phyloP scores from a whole-genome alignment of 2,797 vertebrate genomes.

The Cygnus olor region DNA sequence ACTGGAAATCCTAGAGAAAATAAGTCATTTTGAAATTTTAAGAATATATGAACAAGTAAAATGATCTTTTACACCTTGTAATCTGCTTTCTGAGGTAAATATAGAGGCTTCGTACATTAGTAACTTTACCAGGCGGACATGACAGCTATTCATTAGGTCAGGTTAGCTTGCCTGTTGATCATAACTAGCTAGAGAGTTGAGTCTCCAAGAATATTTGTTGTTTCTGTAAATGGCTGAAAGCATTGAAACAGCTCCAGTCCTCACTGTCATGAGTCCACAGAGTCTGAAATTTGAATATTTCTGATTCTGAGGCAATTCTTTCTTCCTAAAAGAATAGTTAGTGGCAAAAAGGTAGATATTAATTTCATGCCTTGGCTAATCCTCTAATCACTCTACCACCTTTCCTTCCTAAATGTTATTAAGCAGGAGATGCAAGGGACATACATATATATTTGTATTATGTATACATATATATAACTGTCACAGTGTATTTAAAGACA shows the following conservation, averaged over 20 bases:
- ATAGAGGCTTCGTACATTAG: fast-evolving
- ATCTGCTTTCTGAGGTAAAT: neutral
- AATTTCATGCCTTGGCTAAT: neutral
- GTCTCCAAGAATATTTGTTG: neutral
- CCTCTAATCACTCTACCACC: neutral
- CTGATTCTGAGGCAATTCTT: neutral
- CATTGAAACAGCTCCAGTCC: neutral
- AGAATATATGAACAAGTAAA: neutral
- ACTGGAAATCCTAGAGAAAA: neutral
- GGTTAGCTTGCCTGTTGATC: neutral
- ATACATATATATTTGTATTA: too few species aligned
- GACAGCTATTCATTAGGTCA: neutral
- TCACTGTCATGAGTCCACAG: fast-evolving
- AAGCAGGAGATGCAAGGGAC: neutral
- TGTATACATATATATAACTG: too few species aligned
- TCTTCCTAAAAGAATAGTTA: neutral
- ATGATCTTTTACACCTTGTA: fast-evolving
- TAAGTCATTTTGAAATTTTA: too few species aligned
- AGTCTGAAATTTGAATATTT: neutral
- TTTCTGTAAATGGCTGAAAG: neutral
- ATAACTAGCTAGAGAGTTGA: neutral
- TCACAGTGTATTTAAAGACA: neutral
- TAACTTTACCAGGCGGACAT: neutral
- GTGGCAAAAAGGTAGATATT: neutral
- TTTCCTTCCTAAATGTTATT: neutral